These are phyloP conservation scores for Epinephelus fuscoguttatus DNA, from an alignment of 2,113 vertebrate species.

Conservation along the genomic window DNA sequence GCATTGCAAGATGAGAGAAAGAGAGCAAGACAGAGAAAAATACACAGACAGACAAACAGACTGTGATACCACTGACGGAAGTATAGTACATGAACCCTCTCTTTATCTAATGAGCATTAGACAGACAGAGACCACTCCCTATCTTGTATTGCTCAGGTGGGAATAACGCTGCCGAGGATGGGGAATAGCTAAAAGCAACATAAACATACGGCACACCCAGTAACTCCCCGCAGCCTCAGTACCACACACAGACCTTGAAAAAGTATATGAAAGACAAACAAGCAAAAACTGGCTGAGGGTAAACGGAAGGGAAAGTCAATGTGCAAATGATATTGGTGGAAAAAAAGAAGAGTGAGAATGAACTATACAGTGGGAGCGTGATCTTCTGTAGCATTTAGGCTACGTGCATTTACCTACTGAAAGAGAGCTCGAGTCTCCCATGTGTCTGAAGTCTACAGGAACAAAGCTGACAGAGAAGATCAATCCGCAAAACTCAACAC, in stretches of 20 bases:
- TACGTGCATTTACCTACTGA: constrained; percentile 41
- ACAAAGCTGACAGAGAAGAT: constrained; percentile 68
- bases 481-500: constrained; percentile 61
- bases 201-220: constrained; percentile 43
- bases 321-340: constrained; percentile 10
- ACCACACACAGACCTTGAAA: constrained; percentile 53
- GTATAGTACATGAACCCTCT: constrained; percentile 33
- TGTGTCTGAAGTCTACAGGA: constrained; percentile 48
- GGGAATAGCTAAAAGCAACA: constrained; percentile 54
- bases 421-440: constrained; percentile 29
- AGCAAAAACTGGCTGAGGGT: constrained; percentile 17
- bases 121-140: constrained; percentile 42
- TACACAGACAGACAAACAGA: constrained; percentile 24
- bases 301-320: constrained; percentile 30
- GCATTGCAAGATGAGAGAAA: constrained; percentile 53
- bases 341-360: constrained; percentile 20
- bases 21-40: constrained; percentile 33
- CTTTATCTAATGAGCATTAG: constrained; percentile 51
- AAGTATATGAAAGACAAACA: constrained; percentile 29
- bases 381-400: constrained; percentile 66
- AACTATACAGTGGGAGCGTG: constrained; percentile 25
- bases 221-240: constrained; percentile 16
- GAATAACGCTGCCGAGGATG: constrained; percentile 29
- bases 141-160: constrained; percentile 34
- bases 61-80: constrained; percentile 29